phyloP scores from a whole-genome alignment of 2,888 invertebrate species.

The Hirtodrosophila duncani region DNA sequence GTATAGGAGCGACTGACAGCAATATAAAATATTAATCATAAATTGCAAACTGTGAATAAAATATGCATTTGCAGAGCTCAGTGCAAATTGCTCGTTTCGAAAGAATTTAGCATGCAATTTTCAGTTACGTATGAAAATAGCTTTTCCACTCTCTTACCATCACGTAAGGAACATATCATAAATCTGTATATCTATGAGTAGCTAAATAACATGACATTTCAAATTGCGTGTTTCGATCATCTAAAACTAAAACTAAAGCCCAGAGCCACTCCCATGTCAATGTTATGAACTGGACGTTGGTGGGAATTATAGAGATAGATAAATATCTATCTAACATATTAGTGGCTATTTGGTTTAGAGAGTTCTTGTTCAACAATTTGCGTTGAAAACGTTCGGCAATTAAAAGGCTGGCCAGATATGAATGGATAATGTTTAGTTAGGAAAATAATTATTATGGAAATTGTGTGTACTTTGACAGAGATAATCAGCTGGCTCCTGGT shows the following conservation, averaged over 20 bases:
- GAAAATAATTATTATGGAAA: slow-evolving; percentile 26
- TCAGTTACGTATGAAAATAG: slow-evolving; percentile 61
- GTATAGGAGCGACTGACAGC: slow-evolving; percentile 43
- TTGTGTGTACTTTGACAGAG: slow-evolving; percentile 26
- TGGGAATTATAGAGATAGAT: slow-evolving; percentile 17
- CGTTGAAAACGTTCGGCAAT: slow-evolving; percentile 14
- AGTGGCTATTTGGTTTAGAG: slow-evolving; percentile 48
- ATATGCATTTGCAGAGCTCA: slow-evolving; percentile 45
- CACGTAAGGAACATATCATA: too few relatives aligned
- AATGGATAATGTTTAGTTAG: not conserved
- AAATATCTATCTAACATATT: slow-evolving; percentile 52
- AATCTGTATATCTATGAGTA: too few relatives aligned
- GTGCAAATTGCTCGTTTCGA: slow-evolving; percentile 58
- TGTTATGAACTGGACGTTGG: slow-evolving; percentile 12
- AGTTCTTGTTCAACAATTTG: slow-evolving; percentile 49
- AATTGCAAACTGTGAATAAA: slow-evolving; percentile 17
- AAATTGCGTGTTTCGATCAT: slow-evolving; percentile 53
- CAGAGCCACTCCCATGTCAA: slow-evolving; percentile 30
- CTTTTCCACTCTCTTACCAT: too few relatives aligned
- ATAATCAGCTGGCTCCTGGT: too few relatives aligned
- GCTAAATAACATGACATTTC: slow-evolving; percentile 36
- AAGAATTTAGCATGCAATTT: slow-evolving; percentile 61
- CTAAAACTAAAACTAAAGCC: slow-evolving; percentile 8
- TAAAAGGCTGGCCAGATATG: slow-evolving; percentile 32
- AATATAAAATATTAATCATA: slow-evolving; percentile 37